Evolutionary conservation across 1,140 invertebrate species (phyloP), one percentile per base, ranked within the genome.

Genomic region (Drosophila elegans): DNA sequence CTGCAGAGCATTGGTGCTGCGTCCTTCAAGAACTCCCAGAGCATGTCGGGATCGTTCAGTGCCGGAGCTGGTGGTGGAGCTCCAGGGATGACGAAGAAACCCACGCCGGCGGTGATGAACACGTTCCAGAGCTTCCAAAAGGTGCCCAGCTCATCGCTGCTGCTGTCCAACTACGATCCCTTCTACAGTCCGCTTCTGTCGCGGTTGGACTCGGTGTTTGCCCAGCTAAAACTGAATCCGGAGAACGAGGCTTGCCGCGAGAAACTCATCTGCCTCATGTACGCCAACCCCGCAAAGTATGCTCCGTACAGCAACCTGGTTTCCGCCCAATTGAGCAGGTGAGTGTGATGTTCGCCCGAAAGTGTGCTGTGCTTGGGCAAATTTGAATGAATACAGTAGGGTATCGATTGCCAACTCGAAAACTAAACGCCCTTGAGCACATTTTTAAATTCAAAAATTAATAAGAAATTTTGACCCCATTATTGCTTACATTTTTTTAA

Each of bases 261-360:
- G 79, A 95, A 96, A 78, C 94, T 96, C 1, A 96, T 97, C 3
- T 97, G 97, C 84, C 93, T 96, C 57, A 97, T 97, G 96, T 97
- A 97, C 91, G 94, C 95, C 25, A 96, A 95, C 81, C 97, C 97
- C 1, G 96, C 96, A 3, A 96, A 97, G 80, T 97, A 95, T 91
- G 96, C 96, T 0, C 96, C 96, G 0, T 97, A 96, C 78, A 97
- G 96, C 57, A 97, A 97, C 89, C 93, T 97, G n/a, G 95, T 97
- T 2, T 97, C 96, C 2, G 96, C 96, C 0, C 96, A 97, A 82
- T 91, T 97, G 27, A 97, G 96, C 92, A 95, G 96, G 96, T 96
- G 93, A 93, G 92, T 91, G 48, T 9, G 25, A 7, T 0, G 2
- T 2, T 16, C 13, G 56, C 84, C 84, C 11, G 7, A 42, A 38